A percentile compares a stretch with the other conserved stretches of the same genome.
These are phyloP conservation scores for Hozukius guyotensis DNA, from an alignment of 2,797 vertebrate species.

Conservation along the genomic window DNA sequence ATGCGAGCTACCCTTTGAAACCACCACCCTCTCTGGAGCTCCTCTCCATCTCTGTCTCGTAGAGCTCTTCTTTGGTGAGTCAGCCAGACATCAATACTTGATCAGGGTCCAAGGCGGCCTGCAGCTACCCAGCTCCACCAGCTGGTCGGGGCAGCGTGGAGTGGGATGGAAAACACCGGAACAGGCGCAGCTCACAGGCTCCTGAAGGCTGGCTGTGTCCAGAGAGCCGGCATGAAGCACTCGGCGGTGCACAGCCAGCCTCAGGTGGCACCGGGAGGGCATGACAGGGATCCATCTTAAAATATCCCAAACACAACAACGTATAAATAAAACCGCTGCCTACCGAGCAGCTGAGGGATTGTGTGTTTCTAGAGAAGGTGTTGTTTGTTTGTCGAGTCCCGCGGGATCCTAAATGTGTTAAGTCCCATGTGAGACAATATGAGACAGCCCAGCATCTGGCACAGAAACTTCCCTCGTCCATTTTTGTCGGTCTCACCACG, in stretches of 20 bases:
- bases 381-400: conserved; percentile 65
- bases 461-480: conserved; percentile 18
- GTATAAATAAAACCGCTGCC: conserved; percentile 7
- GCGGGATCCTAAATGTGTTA: conserved; percentile 56
- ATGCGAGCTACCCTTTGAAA: conserved; percentile 34
- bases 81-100: conserved; percentile 70
- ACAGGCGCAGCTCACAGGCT: conserved; percentile 19
- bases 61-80: conserved; percentile 39
- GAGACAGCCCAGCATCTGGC: conserved; percentile 49
- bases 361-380: conserved; percentile 35
- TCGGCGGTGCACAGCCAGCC: conserved; percentile 38
- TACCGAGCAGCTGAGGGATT: conserved; percentile 49
- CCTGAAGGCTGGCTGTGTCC: conserved; percentile 22
- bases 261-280: conserved; percentile 26
- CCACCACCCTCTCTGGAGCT: conserved; percentile 7
- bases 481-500: conserved; percentile 36
- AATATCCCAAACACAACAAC: conserved; percentile 53
- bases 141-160: conserved; percentile 64
- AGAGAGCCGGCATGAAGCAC: conserved; percentile 41
- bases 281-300: conserved; percentile 31
- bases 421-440: conserved; percentile 54
- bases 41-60: conserved; percentile 24
- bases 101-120: conserved; percentile 65
- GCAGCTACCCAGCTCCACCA: conserved; percentile 71
- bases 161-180: conserved; percentile 40